Base-by-base conservation (phyloP, 1,140 invertebrate species). In the Zaprionus africanus region DNA sequence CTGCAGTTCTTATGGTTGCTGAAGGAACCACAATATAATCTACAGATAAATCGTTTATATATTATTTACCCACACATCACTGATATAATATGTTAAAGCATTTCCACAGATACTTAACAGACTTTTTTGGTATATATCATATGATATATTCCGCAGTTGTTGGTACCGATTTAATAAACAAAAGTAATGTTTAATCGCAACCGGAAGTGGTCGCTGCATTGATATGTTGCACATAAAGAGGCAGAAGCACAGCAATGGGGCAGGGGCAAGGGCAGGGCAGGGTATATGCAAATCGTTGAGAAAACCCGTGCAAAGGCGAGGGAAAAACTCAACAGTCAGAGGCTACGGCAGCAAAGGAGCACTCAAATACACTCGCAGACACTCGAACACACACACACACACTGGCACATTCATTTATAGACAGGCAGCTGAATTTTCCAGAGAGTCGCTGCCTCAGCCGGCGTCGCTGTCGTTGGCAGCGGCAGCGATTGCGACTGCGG, bases 391-490 rank as follows among this genome's bases (percentile, higher is more conserved):
- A 56, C 26, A 58, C 24, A 34, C 22, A 31, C 36, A 36, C 36
- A 61, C 26, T 51, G 17, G 31, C 51, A 38, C 36, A 46, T 12
- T 58, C 15, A 49, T 19, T 38, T 24, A 36, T n/a, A 57, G 58
- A 49, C 58, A 62, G 57, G 61, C 72, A 70, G 76, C 57, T 68
- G 69, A 77, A 73, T 73, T 77, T 79, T 72, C 78, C 78, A 63
- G 38, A 41, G 46, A 56, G 68, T 4, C 26, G 46, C 51, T 36
- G 60, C 24, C 15, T 19, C 58, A 15, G 49, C 12, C 56, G 51
- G 41, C 36, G 24, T 17, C 31, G 28, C 6, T 53, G 31, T 3
- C 19, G 9, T 34, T 34, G 22, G 4, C 38, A n/a, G 19, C 57
- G 9, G 12, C 53, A 24, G 4, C 17, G 26, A 3, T 34, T 5